Evolutionary conservation across 2,797 vertebrate species (phyloP).

Genomic region (Knipowitschia caucasica): DNA sequence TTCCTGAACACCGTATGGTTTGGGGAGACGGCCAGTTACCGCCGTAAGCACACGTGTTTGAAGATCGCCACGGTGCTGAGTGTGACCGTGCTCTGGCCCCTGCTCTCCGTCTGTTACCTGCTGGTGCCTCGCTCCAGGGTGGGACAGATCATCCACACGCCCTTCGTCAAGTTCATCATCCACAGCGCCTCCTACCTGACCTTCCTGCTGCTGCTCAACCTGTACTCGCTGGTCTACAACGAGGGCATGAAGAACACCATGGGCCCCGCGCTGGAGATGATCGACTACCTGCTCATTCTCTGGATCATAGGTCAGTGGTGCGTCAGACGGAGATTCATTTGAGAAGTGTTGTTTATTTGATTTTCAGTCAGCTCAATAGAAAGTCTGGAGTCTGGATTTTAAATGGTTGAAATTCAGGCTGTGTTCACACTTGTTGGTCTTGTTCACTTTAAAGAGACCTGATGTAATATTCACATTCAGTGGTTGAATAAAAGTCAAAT

Average conservation of each 20-base stretch:
- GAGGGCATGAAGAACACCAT: slow-evolving; percentile 93
- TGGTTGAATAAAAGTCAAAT: too few species aligned
- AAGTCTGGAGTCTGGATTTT: too few species aligned
- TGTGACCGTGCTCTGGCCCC: slow-evolving; percentile 91
- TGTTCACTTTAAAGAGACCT: too few species aligned
- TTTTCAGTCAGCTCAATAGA: too few species aligned
- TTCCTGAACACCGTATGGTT: slow-evolving; percentile 99
- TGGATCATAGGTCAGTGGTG: slow-evolving; percentile 96
- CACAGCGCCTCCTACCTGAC: slow-evolving; percentile 98
- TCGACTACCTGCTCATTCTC: slow-evolving; percentile 94
- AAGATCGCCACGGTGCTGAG: slow-evolving; percentile 94
- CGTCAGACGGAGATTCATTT: too few species aligned
- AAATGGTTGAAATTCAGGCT: too few species aligned
- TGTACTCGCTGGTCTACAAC: slow-evolving; percentile 96
- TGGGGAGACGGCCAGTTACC: slow-evolving; percentile 94
- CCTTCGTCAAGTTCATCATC: slow-evolving; percentile 98
- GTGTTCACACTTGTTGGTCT: too few species aligned
- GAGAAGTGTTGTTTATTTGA: too few species aligned
- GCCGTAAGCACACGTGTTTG: slow-evolving; percentile 93
- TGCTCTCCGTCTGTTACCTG: slow-evolving; percentile 94
- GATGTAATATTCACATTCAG: too few species aligned
- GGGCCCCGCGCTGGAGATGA: slow-evolving; percentile 90
- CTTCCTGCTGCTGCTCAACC: slow-evolving; percentile 92
- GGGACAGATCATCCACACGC: slow-evolving; percentile 95
- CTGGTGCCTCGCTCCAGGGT: slow-evolving; percentile 92